Evolutionary conservation across 2,888 invertebrate genomes (phyloP), one percentile per base, ranked within the genome.

Genomic region (Cenopis cana): DNA sequence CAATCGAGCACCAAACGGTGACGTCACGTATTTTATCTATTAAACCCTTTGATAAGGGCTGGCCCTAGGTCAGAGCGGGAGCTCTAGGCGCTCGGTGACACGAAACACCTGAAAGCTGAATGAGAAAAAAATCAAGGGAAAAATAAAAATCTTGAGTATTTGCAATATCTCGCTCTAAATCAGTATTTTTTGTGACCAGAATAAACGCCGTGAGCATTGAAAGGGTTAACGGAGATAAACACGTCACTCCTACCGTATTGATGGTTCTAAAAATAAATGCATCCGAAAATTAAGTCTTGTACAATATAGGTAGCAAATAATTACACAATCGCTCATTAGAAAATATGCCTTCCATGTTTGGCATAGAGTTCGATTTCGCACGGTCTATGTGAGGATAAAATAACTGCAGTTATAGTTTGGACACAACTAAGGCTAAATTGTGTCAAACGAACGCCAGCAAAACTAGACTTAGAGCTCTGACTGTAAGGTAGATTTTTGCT

Each of bases 241-340:
- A 29, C 14, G 56, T 17, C 36, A 56, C 56, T 17, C 10, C 18
- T 55, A 33, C 14, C 17, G 29, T 24, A 11, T 24, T 20, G 12
- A 36, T 18, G 20, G n/a, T n/a, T 38, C 41, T 59, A 52, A 59
- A 59, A 36, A 61, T 68, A 68, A 68, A 68, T 68, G 60, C 60
- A 50, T 59, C 33, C 38, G 14, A 68, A 71, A 71, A 68, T 33
- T 55, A 57, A 67, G 72, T 72, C 61, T 72, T 62, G 61, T 57
- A 68, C n/a, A 59, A 38, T 29, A 20, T 33, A 24, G 20, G 46
- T 65, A 41, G 52, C 52, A 54, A 46, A n/a, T 14, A n/a, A n/a
- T n/a, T n/a, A 46, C 14, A 46, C 41, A n/a, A 8, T 46, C 41
- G 41, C n/a, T 46, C 41, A 46, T n/a, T 46, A 46, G 2, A 46